Evolutionary conservation across 2,113 vertebrate species (phyloP).

Genomic region (Marcusenius ussheri): DNA sequence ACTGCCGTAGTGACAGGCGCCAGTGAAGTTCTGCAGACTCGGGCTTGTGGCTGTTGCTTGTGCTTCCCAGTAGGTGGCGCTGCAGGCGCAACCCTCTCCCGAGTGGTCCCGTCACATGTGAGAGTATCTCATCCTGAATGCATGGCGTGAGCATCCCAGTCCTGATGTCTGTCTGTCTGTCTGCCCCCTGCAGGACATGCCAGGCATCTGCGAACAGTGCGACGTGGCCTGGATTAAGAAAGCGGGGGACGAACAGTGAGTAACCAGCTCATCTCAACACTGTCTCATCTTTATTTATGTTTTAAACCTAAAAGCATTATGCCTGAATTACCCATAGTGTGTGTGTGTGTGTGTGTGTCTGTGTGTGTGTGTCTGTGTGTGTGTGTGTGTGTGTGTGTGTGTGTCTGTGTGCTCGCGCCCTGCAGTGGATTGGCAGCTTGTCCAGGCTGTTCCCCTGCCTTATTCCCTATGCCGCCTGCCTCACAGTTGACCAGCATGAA

Average conservation of each 20-base stretch:
- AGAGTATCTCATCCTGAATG: background rate
- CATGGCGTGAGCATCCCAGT: background rate
- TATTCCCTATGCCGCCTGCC: background rate
- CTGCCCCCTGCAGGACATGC: slow-evolving; percentile 68
- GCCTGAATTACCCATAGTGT: background rate
- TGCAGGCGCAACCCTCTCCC: background rate
- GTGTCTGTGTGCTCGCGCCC: background rate
- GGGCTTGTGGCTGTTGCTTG: background rate
- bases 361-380: background rate
- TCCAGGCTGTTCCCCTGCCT: background rate
- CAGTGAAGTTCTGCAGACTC: background rate
- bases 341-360: background rate
- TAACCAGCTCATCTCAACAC: slow-evolving; percentile 34
- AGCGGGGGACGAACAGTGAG: slow-evolving; percentile 96
- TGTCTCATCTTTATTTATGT: background rate
- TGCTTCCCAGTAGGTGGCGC: background rate
- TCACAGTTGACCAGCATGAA: background rate
- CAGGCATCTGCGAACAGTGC: slow-evolving; percentile 77
- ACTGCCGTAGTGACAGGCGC: background rate
- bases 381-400: too few species aligned
- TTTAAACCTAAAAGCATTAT: background rate
- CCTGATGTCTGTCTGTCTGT: slow-evolving; percentile 15
- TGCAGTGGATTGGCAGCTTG: background rate
- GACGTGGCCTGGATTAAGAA: slow-evolving; percentile 98
- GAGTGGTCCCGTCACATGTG: background rate